Evolutionary conservation across 2,113 vertebrate species (phyloP).

Genomic region (Macroglossus sobrinus): DNA sequence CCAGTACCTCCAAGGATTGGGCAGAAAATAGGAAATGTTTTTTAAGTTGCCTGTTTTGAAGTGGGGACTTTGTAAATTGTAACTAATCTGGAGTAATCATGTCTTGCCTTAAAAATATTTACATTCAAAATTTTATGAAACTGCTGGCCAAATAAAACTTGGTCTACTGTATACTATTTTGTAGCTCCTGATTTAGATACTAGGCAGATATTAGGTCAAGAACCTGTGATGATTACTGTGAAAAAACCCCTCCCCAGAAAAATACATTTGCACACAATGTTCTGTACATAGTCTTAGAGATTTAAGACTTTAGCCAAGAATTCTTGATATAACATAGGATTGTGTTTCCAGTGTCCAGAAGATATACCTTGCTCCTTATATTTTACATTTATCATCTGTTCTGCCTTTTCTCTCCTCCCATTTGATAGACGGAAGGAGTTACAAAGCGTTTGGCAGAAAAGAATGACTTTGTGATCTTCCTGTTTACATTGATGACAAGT

Average conservation of each 20-base stretch:
- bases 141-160: not conserved
- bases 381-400: not conserved
- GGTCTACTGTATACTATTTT: not conserved
- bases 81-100: not conserved
- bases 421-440: constrained; percentile 91
- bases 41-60: not conserved
- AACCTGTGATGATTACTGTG: not conserved
- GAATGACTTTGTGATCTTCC: constrained; percentile 95
- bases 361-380: not conserved
- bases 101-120: not conserved
- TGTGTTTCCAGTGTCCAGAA: not conserved
- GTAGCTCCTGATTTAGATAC: not conserved
- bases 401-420: not conserved
- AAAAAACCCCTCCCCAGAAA: not conserved
- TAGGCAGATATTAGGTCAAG: not conserved
- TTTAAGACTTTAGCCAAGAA: not conserved
- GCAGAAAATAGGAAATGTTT: not conserved
- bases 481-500: constrained; percentile 97
- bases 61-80: not conserved
- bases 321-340: not conserved
- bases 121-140: not conserved
- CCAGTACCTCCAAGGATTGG: not conserved
- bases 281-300: not conserved
- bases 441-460: constrained; percentile 93
- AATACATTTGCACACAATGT: not conserved